Evolutionary conservation across 2,797 vertebrate species (phyloP), one percentile per base, ranked within the genome.

Genomic region (Alosa sapidissima): DNA sequence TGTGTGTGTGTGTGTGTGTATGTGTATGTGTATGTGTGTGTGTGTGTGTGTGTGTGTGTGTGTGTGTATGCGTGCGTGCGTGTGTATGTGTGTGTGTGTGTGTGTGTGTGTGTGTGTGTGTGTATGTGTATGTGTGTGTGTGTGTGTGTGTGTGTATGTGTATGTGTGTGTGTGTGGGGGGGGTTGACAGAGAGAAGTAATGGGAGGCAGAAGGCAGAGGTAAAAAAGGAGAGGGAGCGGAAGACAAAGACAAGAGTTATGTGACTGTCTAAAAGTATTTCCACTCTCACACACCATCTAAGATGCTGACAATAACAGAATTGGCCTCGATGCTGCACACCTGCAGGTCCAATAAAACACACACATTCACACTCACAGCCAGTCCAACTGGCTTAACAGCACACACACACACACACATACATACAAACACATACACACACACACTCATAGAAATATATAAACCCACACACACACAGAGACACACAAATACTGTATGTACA

Each of bases 371-470:
- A 81, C 87, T 81, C 65, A 82, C 83, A 41, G 72, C 82, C 84
- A 75, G 47, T 78, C 60, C 75, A 13, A 85, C 51, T 81, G 81
- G 81, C 68, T 47, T 10, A 54, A 82, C n/a, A 85, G 81, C 65
- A 62, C 65, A 86, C 75, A 87, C 84, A 85, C 86, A 78, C 28
- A 83, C 60, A 82, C 83, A 81, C 85, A 87, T 85, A 87, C 4
- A 52, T 6, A 52, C n/a, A 13, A 10, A 19, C 33, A 75, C 13
- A 19, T 36, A 7, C 68, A 75, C 65, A 36, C 65, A 16, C 65
- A 72, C 65, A 72, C 62, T 33, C 62, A 41, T 5, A 14, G 9
- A 41, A 2, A 4, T 28, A 36, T 6, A 19, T 36, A 36, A 33
- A 41, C 33, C 5, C 5, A 72, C 11, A 7, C 60, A 65, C 24